Base-by-base conservation (phyloP, 2,888 invertebrate genomes). In the Drosophila merina region DNA sequence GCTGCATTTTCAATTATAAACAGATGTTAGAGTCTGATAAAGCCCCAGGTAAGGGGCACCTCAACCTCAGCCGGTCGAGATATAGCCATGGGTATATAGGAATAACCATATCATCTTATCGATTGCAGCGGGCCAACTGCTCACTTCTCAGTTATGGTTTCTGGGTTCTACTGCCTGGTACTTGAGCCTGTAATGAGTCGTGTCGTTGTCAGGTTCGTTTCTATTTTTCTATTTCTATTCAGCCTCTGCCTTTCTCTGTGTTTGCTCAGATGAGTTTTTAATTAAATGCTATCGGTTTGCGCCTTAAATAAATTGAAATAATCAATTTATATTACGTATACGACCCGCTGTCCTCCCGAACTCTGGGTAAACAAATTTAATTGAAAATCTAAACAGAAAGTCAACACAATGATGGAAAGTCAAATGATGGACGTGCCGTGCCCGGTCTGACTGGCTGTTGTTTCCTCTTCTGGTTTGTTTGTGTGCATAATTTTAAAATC, bases 401-500 rank as follows among this genome's bases (percentile, higher is more conserved):
- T 83, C 88, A 84, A 84, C 84, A 83, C 44, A 48, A 50, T 68
- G 69, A 70, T 62, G 69, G 74, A 55, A 59, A 56, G 58, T 49
- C 60, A 59, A 60, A 33, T 36, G 47, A 59, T 59, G 59, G 38
- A 60, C 69, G 60, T 50, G 62, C 63, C 55, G 14, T 44, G 60
- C 49, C 55, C n/a, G n/a, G 33, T 12, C 52, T 71, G 51, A 59
- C 54, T 71, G 52, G 59, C 44, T 60, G 71, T 49, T 71, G 69
- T 31, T 42, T 52, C 28, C 55, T 48, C 57, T 50, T 26, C 51
- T 42, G 52, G 73, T 80, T 33, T 86, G 84, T 91, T 91, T 90
- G 81, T 84, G 88, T 84, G 90, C 88, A 91, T 90, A 91, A 91
- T 91, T 91, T 91, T 89, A 90, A 91, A 91, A 91, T 90, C 91